Conservation (phyloP, 2,113 vertebrate species). For the Proteles cristata region DNA sequence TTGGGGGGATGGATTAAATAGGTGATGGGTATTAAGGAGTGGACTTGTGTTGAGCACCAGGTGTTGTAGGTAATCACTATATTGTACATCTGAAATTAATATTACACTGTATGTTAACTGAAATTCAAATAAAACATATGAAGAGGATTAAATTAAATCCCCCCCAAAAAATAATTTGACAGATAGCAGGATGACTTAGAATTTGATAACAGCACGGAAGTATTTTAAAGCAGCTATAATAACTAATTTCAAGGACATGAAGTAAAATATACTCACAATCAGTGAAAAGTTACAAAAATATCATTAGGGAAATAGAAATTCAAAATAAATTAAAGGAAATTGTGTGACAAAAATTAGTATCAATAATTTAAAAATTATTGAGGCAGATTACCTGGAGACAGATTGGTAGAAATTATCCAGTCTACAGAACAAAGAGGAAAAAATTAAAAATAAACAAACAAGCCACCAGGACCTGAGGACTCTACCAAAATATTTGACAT, state of each 20-base stretch:
- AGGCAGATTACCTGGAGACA: background rate
- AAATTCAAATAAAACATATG: background rate
- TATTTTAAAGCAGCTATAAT: background rate
- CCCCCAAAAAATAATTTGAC: background rate
- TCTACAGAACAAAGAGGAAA: background rate
- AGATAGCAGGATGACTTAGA: background rate
- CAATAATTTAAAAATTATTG: background rate
- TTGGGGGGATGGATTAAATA: too few species aligned
- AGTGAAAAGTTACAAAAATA: background rate
- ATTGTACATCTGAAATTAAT: background rate
- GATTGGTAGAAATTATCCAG: background rate
- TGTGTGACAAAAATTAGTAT: background rate
- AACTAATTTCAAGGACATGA: background rate
- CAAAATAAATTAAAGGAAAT: background rate
- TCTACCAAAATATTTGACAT: background rate
- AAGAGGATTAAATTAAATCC: background rate
- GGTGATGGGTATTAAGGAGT: background rate
- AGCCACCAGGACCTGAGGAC: background rate
- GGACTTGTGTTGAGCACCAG: background rate
- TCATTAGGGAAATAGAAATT: background rate
- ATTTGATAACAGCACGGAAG: background rate
- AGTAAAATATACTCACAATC: too few species aligned
- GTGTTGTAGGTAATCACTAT: background rate
- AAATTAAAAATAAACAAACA: background rate
- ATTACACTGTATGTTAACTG: background rate